These are phyloP conservation scores for Coregonus sp. DNA, from an alignment of 2,797 vertebrate species.

Conservation along the genomic window DNA sequence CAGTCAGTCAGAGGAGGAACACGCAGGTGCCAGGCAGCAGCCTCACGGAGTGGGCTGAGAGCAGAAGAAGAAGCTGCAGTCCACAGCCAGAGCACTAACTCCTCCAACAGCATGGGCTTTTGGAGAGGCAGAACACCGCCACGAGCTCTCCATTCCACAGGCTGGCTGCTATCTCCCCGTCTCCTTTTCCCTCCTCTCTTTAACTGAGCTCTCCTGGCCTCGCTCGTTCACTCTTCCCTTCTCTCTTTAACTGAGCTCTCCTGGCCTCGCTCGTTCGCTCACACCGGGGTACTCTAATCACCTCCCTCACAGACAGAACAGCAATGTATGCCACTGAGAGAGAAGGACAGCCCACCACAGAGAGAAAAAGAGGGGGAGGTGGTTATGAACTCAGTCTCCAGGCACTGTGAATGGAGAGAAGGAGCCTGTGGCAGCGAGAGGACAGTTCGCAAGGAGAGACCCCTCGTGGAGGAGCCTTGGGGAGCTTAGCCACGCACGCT, in stretches of 20 bases:
- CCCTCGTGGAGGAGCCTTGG: conserved; percentile 15
- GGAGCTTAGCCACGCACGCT: not conserved
- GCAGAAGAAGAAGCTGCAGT: conserved; percentile 11
- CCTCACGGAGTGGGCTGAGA: conserved; percentile 10
- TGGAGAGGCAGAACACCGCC: conserved; percentile 9
- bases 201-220: conserved; percentile 16
- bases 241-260: not conserved
- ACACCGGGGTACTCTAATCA: conserved; percentile 50
- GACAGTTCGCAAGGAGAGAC: conserved; percentile 22
- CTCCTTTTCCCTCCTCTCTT: not conserved
- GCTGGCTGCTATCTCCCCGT: not conserved
- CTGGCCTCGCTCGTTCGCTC: conserved; percentile 38
- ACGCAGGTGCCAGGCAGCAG: conserved; percentile 8
- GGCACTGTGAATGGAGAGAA: conserved; percentile 23
- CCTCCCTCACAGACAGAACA: conserved; percentile 31
- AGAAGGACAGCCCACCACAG: conserved; percentile 2
- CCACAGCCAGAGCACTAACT: conserved; percentile 13
- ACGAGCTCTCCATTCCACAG: conserved; percentile 5
- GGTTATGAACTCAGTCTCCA: not conserved
- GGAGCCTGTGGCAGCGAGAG: conserved; percentile 10
- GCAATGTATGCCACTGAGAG: conserved; percentile 54
- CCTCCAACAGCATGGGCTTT: conserved; percentile 20
- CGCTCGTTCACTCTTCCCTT: conserved; percentile 27
- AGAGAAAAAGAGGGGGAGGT: not conserved
- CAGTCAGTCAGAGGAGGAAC: conserved; percentile 5